Evolutionary conservation across 2,113 vertebrate genomes (phyloP), one percentile per base, ranked within the genome.

Genomic region (Sander lucioperca): DNA sequence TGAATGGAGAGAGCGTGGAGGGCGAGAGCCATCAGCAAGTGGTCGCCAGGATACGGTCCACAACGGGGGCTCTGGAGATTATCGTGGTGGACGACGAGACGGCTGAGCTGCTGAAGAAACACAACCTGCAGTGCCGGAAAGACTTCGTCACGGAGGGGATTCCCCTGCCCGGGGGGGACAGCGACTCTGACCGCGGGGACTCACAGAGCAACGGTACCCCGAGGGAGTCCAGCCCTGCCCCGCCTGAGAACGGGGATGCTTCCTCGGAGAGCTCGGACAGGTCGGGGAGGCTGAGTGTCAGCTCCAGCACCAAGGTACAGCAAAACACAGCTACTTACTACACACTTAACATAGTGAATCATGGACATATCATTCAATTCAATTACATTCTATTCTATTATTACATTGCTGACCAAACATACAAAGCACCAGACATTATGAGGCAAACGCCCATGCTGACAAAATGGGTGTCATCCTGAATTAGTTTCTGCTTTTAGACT

Each of bases 11-110:
- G 83, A 96, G 94, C 79, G 98, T 99, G 86, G 97, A 97, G 89
- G 93, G 94, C 67, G 97, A 97, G 90, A 96, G 96, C 63, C 98
- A 99, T 89, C 97, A 99, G 93, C 96, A 97, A 78, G 98, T 99
- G 80, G 98, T 99, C 69, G 93, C 93, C 81, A 94, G 95, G 75
- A 99, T 99, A 91, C 95, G 97, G 11, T 95, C 93, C 1, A 94
- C 96, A 5, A 12, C 61, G n/a, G 95, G 91, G 0, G 64, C 88
- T 2, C 94, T 98, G 30, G 95, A 96, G 80, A 96, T 99, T 3
- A 91, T 98, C 77, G 98, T 99, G 56, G 93, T 97, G 51, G 97
- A 97, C 78, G 30, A 79, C 3, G 95, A 94, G 1, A 94, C 96
- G 1, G 93, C 94, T 6, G 95, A 96, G 84, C 93, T 94, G 74